phyloP scores from a whole-genome alignment of 2,888 invertebrate genomes.

The Hydroisotoma schaefferi region DNA sequence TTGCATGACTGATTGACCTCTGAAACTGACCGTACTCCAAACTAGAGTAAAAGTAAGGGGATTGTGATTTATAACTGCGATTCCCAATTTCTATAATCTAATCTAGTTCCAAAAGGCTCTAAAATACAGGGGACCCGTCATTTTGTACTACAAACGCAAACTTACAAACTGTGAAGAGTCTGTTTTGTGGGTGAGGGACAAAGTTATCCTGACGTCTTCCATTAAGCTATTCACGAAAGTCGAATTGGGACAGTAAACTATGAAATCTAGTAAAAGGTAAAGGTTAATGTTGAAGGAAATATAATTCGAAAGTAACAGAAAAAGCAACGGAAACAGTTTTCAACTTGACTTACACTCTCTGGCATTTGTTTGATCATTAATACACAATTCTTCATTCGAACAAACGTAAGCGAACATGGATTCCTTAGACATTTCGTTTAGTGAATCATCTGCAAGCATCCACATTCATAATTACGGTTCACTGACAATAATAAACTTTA shows the following conservation, averaged over 20 bases:
- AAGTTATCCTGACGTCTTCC: background rate
- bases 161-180: slow-evolving; percentile 8
- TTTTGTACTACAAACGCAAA: no score
- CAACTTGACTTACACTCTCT: no score
- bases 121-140: no score
- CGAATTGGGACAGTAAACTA: slow-evolving; percentile 25
- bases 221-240: slow-evolving; percentile 20
- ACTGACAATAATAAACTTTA: background rate
- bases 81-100: background rate
- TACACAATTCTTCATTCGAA: background rate
- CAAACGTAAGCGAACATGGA: background rate
- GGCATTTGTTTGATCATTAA: no score
- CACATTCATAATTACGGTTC: background rate
- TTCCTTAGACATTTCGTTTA: background rate
- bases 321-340: no score
- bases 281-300: background rate
- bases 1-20: slow-evolving; percentile 13
- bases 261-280: background rate
- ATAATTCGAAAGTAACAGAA: no score
- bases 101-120: no score
- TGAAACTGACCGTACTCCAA: slow-evolving; percentile 8
- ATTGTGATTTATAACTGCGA: background rate
- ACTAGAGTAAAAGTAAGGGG: slow-evolving; percentile 4
- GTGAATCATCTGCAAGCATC: background rate
- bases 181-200: background rate